Conservation (phyloP, 1,140 invertebrate genomes). For the Fopius arisanus region DNA sequence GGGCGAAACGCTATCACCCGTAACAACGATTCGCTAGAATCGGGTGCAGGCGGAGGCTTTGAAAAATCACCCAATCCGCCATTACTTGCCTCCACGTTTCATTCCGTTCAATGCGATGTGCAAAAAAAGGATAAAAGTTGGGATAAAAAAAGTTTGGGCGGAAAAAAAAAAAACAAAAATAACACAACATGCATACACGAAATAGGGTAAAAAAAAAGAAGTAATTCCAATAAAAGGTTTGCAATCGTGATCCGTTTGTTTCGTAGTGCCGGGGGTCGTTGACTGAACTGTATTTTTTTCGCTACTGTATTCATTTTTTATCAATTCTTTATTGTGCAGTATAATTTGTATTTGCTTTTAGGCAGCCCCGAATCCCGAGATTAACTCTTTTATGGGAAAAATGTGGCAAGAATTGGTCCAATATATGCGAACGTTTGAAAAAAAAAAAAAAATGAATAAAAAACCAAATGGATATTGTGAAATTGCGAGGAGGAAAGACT, state of each 20-base stretch:
- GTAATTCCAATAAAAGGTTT: slow-evolving; percentile 25
- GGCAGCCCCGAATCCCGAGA: background rate
- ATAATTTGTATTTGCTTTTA: slow-evolving; percentile 11
- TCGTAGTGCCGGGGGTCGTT: background rate
- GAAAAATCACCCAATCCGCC: slow-evolving; percentile 28
- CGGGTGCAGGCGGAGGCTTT: slow-evolving; percentile 15
- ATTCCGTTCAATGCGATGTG: slow-evolving; percentile 19
- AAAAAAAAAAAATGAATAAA: no score
- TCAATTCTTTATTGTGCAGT: slow-evolving; percentile 1
- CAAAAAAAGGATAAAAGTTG: slow-evolving; percentile 21
- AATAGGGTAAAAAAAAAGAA: background rate
- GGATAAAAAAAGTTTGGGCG: slow-evolving; percentile 2
- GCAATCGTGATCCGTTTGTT: slow-evolving; percentile 25
- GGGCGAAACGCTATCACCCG: slow-evolving; percentile 13
- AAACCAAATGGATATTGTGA: no score
- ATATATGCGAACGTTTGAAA: no score
- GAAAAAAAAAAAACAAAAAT: slow-evolving; percentile 24
- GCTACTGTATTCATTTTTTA: background rate
- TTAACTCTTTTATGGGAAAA: background rate
- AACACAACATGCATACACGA: background rate
- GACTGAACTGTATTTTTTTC: slow-evolving; percentile 6
- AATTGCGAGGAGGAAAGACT: no score
- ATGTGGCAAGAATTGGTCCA: no score
- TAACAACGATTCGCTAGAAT: slow-evolving; percentile 21
- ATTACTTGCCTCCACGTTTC: slow-evolving; percentile 31